Conservation (phyloP, 2,113 vertebrate species). For the Gavialis gangeticus region DNA sequence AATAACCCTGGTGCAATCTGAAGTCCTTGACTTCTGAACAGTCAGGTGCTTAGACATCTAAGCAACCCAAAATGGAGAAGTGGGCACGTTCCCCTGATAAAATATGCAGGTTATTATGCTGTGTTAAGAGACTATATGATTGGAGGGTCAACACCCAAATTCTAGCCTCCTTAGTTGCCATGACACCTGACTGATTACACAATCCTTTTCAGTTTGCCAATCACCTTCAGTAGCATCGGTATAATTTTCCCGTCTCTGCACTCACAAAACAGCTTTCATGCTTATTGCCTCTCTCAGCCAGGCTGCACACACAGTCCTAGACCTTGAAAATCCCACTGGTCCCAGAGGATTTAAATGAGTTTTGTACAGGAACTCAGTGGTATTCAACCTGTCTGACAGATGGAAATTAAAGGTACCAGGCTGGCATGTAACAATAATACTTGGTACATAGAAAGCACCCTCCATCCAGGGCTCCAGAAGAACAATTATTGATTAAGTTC, state of each 20-base stretch:
- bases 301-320: not conserved
- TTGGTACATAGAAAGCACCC: not conserved
- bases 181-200: slow-evolving; percentile 59
- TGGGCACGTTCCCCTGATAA: not conserved
- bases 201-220: slow-evolving; percentile 44
- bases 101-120: slow-evolving; percentile 13
- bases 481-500: slow-evolving; percentile 16
- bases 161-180: slow-evolving; percentile 36
- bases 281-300: slow-evolving; percentile 51
- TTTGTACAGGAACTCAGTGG: slow-evolving; percentile 7
- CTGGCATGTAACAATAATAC: not conserved
- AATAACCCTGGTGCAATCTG: not conserved
- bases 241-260: slow-evolving; percentile 45
- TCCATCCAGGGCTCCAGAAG: not conserved
- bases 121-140: slow-evolving; percentile 27
- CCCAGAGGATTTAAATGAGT: slow-evolving; percentile 27
- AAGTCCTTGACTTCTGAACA: not conserved
- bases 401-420: slow-evolving; percentile 22
- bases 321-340: slow-evolving; percentile 51
- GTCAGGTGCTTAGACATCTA: not conserved
- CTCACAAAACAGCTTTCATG: slow-evolving; percentile 24
- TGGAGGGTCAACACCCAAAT: slow-evolving; percentile 41
- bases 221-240: slow-evolving; percentile 38
- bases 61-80: slow-evolving; percentile 3
- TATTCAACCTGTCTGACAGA: slow-evolving; percentile 8